These are phyloP conservation scores for Drosophila quadrilineata DNA, from an alignment of 1,140 invertebrate genomes.

Conservation along the genomic window DNA sequence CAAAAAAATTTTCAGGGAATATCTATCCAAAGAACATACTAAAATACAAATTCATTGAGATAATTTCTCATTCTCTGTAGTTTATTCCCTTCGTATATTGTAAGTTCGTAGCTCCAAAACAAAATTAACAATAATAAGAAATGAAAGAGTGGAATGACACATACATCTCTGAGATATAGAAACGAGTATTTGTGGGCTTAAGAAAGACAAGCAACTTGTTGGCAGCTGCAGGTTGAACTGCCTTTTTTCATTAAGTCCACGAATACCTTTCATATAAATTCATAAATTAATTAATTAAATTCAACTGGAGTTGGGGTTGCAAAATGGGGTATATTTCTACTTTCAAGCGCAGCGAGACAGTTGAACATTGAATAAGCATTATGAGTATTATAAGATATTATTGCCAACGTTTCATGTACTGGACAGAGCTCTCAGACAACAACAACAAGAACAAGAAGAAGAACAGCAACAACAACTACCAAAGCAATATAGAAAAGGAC, in stretches of 20 bases:
- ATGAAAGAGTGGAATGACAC: no score
- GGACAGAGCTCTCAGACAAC: slow-evolving; percentile 7
- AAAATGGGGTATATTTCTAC: not conserved
- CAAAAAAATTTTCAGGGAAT: no score
- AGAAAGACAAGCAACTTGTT: not conserved
- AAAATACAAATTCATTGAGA: no score
- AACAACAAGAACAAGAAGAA: no score
- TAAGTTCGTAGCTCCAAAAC: no score
- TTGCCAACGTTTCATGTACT: slow-evolving; percentile 18
- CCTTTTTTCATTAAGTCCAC: slow-evolving; percentile 43
- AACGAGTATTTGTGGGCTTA: not conserved
- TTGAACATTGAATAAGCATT: slow-evolving; percentile 60
- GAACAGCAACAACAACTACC: no score
- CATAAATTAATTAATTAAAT: slow-evolving; percentile 65
- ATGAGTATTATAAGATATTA: slow-evolving; percentile 46
- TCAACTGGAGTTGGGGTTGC: not conserved
- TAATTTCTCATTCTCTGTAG: no score
- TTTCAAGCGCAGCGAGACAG: slow-evolving; percentile 14
- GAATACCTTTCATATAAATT: slow-evolving; percentile 37
- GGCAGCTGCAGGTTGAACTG: slow-evolving; percentile 12
- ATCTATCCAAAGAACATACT: no score
- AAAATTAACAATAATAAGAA: no score
- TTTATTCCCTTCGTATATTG: no score
- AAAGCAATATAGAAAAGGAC: no score
- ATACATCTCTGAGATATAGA: no score